Percentiles rank a stretch among this genome's conserved stretches.
These are phyloP conservation scores for Alfaro cultratus DNA, from an alignment of 2,797 vertebrate species.

Conservation along the genomic window DNA sequence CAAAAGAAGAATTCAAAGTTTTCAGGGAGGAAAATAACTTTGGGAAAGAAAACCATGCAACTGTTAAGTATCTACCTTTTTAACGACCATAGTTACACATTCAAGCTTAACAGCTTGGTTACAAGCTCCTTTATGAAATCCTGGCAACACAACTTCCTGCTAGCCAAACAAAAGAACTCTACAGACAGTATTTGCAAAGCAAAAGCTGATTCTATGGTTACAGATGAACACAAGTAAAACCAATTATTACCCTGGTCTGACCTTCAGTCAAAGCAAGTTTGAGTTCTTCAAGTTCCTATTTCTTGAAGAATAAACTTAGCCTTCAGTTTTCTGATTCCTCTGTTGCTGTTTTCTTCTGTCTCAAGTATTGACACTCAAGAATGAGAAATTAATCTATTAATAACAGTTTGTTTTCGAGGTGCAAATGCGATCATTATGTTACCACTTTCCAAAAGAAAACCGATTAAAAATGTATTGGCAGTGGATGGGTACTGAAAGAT, in stretches of 20 bases:
- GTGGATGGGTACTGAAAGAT: neutral
- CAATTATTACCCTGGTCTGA: constrained; percentile 41
- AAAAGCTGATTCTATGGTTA: constrained; percentile 17
- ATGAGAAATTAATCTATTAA: constrained; percentile 13
- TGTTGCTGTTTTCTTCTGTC: neutral
- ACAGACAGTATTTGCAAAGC: neutral
- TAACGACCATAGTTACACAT: constrained; percentile 40
- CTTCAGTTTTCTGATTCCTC: constrained; percentile 18
- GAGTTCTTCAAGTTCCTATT: constrained; percentile 8
- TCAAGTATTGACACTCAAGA: constrained; percentile 12
- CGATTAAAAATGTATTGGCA: neutral
- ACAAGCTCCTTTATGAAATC: constrained; percentile 42
- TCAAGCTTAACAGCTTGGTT: constrained; percentile 53
- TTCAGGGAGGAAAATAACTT: neutral
- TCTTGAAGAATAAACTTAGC: constrained; percentile 34
- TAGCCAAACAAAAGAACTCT: constrained; percentile 31
- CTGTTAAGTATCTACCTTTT: constrained; percentile 21
- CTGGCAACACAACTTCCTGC: constrained; percentile 61
- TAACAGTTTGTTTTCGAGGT: constrained; percentile 3
- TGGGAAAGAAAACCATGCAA: neutral
- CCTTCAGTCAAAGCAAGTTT: constrained; percentile 45
- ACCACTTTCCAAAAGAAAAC: neutral
- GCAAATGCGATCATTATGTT: neutral
- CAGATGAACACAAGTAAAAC: constrained; percentile 21
- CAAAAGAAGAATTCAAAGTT: constrained; percentile 23